Evolutionary conservation across 2,888 invertebrate genomes (phyloP).

Genomic region (Xanthostigma xanthostigma): DNA sequence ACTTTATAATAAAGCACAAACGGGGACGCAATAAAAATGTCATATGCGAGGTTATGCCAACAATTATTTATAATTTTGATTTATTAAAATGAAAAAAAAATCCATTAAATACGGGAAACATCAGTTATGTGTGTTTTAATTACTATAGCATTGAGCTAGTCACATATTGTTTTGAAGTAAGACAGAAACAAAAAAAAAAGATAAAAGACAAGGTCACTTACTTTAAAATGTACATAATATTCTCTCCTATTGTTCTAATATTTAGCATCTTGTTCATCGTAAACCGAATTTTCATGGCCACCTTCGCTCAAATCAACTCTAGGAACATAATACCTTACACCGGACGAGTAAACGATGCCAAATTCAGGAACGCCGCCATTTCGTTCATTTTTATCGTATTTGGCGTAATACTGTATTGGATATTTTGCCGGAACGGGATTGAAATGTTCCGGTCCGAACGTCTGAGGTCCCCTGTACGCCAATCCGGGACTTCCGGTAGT

Average conservation of each 20-base stretch:
- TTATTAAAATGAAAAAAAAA: no score
- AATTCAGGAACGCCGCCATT: constrained; percentile 23
- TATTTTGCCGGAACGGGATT: constrained; percentile 17
- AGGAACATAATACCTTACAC: constrained; percentile 28
- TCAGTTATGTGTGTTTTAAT: no score
- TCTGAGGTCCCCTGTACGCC: constrained; percentile 26
- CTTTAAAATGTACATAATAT: background rate
- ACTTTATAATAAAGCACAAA: no score
- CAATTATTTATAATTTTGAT: no score
- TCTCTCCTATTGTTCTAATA: constrained; percentile 13
- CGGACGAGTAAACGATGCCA: constrained; percentile 26
- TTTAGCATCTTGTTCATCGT: constrained; percentile 23
- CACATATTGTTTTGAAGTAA: no score
- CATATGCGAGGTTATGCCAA: no score
- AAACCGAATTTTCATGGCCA: constrained; percentile 24
- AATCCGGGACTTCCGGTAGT: constrained; percentile 13
- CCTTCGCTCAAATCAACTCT: constrained; percentile 18
- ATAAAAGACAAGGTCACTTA: no score
- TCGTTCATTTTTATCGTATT: constrained; percentile 8
- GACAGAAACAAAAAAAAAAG: no score
- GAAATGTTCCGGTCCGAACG: constrained; percentile 25
- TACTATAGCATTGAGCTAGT: no score
- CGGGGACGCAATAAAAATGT: no score
- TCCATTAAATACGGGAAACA: no score
- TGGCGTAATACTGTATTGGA: constrained; percentile 12